These are phyloP conservation scores for Bufo gargarizans DNA, from an alignment of 2,113 vertebrate species.

Conservation along the genomic window DNA sequence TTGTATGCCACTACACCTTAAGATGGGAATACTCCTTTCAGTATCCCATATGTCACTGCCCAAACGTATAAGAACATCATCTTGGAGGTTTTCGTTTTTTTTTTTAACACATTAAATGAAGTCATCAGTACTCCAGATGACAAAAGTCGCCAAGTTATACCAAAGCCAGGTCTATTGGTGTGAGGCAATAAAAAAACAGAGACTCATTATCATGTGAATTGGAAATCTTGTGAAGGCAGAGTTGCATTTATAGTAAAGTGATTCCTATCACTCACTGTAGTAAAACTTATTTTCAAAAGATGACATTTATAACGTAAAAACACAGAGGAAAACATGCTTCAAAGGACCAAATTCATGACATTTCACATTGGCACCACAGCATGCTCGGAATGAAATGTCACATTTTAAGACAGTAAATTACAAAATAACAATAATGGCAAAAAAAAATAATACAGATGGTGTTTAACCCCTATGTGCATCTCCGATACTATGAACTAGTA, in stretches of 20 bases:
- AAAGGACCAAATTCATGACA: constrained; percentile 42
- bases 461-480: not conserved
- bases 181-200: not conserved
- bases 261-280: constrained; percentile 25
- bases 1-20: no score
- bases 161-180: not conserved
- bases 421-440: constrained; percentile 7
- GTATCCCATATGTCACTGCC: not conserved
- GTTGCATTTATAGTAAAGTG: not conserved
- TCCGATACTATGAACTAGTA: not conserved
- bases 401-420: constrained; percentile 23
- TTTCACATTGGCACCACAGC: constrained; percentile 38
- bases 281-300: constrained; percentile 37
- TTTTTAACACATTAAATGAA: not conserved
- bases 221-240: constrained; percentile 51
- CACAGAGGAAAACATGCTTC: constrained; percentile 39
- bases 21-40: no score
- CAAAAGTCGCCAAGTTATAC: not conserved
- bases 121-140: not conserved
- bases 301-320: constrained; percentile 36
- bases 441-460: not conserved
- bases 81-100: not conserved
- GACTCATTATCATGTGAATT: constrained; percentile 22
- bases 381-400: constrained; percentile 28
- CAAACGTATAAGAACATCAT: not conserved